Base-by-base conservation (phyloP, 2,888 invertebrate species). In the Drosophila yooni region DNA sequence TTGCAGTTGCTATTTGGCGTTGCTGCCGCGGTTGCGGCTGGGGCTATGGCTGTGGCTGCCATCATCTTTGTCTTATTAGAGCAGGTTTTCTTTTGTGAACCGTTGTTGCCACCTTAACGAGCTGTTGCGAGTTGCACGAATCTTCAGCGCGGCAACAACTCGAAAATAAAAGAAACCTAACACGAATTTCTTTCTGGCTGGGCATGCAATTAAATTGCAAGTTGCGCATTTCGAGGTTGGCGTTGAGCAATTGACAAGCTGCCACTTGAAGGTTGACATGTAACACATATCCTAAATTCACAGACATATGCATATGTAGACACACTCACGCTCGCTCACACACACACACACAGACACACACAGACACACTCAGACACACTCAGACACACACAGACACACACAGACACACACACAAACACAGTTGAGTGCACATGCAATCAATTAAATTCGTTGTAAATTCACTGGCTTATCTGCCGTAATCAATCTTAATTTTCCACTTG, bases 391-490 rank as follows among this genome's bases (percentile, higher is more conserved):
- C 21, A 21, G 21, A 21, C 50, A 10, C 27, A 4, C 27, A 15
- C 33, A 15, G 58, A 27, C n/a, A 21, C 29, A 46, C 63, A 48
- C 48, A 43, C n/a, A 60, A 63, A 62, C 31, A 71, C 76, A 81
- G 63, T 72, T 64, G 79, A 84, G 74, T 88, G 89, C 79, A 83
- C 88, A 81, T 88, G 86, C 86, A 87, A 87, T 87, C 90, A 87
- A 90, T 90, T 90, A 90, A 87, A 88, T 88, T 90, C 87, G 87
- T 88, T 90, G 90, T 90, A 90, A 90, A 87, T 88, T 88, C 89
- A 86, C 82, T 81, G 89, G 89, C 89, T 87, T 90, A 87, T 90
- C 89, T 83, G 74, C 80, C 84, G 87, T 90, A 90, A 88, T 87
- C 87, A 90, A 90, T 87, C 90, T 90, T 88, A 90, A 87, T 90